Evolutionary conservation across 2,113 vertebrate species (phyloP).

Genomic region (Aegotheles bennettii): DNA sequence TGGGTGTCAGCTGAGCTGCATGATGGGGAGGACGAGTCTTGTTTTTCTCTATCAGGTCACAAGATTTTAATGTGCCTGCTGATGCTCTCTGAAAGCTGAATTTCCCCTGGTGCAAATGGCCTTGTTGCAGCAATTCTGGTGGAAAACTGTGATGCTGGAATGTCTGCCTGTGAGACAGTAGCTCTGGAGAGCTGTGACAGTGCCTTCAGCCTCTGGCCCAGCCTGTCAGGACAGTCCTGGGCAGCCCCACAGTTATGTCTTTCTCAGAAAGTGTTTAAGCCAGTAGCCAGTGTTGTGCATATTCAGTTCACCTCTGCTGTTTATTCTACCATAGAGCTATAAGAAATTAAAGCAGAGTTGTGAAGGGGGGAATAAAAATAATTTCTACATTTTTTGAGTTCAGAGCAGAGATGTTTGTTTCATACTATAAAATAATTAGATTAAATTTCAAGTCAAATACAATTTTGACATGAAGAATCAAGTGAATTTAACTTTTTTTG

Average conservation of each 20-base stretch:
- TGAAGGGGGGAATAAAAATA: neutral
- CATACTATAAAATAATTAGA: neutral
- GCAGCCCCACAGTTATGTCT: neutral
- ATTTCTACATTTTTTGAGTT: neutral
- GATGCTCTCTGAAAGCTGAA: neutral
- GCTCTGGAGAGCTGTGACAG: neutral
- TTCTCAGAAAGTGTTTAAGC: neutral
- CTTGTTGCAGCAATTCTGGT: neutral
- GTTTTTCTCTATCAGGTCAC: neutral
- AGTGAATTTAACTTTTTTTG: neutral
- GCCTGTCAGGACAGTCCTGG: neutral
- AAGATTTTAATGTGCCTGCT: neutral
- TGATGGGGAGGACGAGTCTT: neutral
- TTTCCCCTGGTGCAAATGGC: neutral
- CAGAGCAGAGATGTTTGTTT: neutral
- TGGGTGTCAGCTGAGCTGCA: constrained; percentile 17
- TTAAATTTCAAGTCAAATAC: neutral
- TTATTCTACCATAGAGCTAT: neutral
- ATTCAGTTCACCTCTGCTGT: neutral
- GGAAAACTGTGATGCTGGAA: neutral
- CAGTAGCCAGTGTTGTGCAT: neutral
- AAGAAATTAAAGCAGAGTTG: neutral
- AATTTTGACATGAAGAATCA: neutral
- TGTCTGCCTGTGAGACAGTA: accelerated
- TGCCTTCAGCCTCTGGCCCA: neutral